Base-by-base conservation (phyloP, 1,140 invertebrate species). In the Melipona quadrifasciata region DNA sequence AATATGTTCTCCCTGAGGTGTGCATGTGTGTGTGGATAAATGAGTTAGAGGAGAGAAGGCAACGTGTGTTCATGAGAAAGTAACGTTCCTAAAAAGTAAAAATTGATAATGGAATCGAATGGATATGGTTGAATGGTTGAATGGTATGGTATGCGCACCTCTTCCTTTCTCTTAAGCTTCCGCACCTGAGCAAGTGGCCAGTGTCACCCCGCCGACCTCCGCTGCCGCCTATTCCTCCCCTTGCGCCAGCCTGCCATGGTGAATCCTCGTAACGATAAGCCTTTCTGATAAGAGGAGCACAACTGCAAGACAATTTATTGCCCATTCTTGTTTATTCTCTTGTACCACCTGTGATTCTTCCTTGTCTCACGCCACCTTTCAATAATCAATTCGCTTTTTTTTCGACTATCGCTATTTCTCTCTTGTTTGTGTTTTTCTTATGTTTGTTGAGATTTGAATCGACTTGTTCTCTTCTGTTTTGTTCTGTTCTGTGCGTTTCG, bases 231-330 rank as follows among this genome's bases (percentile, higher is more conserved):
- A 93, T 91, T 74, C 88, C 93, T 68, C 86, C 84, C 80, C 91
- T 92, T 74, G 91, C 91, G 65, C 91, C 91, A 87, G 97, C 97
- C 94, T 98, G 97, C 97, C 98, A 98, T 93, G 98, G 98, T 91
- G 98, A 97, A 95, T 99, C 98, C 94, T 99, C 98, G 94, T 98
- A 98, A 93, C 98, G 97, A 96, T 99, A 99, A 90, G 97, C 97
- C 95, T 98, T 99, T 95, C 98, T 97, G 93, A 98, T 97, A 91
- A 99, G 96, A 85, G 98, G 98, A 90, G 98, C 98, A 95, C 98
- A 99, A 90, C 98, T 98, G 95, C 98, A 98, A 94, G 97, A 98
- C 92, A 99, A 95, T 96, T 99, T 99, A 96, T 99, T 99, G 95
- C 98, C 98, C 98, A 99, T 99, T 88, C 78, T 70, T 81, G 53